Conservation (phyloP, 2,888 invertebrate species). For the Isotomurus palustris region DNA sequence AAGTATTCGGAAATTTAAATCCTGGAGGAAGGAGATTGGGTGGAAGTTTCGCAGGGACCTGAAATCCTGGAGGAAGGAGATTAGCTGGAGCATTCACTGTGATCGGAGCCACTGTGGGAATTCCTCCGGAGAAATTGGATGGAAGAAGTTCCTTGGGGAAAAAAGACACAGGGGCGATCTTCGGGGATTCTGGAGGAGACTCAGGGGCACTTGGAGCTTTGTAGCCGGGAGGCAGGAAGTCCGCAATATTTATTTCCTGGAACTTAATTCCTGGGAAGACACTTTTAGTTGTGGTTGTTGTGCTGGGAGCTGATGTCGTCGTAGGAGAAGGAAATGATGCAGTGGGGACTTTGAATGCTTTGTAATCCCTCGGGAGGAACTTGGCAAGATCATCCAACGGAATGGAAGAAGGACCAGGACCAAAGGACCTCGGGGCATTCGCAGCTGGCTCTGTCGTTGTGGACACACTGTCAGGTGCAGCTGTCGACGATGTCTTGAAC, state of each 20-base stretch:
- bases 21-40: slow-evolving; percentile 59
- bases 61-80: slow-evolving; percentile 62
- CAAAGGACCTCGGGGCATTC: too few species aligned
- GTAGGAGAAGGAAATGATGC: slow-evolving; percentile 20
- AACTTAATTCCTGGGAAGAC: slow-evolving; percentile 52
- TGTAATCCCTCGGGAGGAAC: background rate
- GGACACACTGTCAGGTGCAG: slow-evolving; percentile 45
- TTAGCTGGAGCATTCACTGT: slow-evolving; percentile 54
- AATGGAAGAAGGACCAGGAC: background rate
- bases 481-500: background rate
- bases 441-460: slow-evolving; percentile 44
- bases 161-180: slow-evolving; percentile 1
- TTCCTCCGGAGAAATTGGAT: too few species aligned
- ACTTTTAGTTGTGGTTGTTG: slow-evolving; percentile 48
- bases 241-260: slow-evolving; percentile 47
- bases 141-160: too few species aligned
- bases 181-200: slow-evolving; percentile 5
- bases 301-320: slow-evolving; percentile 21
- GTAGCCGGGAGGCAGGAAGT: slow-evolving; percentile 29
- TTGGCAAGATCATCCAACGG: background rate
- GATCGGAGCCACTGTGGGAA: slow-evolving; percentile 53
- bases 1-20: slow-evolving; percentile 49
- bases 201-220: slow-evolving; percentile 9
- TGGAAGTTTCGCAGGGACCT: slow-evolving; percentile 49
- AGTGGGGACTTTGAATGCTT: slow-evolving; percentile 26